phyloP scores from a whole-genome alignment of 2,113 vertebrate genomes.

The Laterallus jamaicensis region DNA sequence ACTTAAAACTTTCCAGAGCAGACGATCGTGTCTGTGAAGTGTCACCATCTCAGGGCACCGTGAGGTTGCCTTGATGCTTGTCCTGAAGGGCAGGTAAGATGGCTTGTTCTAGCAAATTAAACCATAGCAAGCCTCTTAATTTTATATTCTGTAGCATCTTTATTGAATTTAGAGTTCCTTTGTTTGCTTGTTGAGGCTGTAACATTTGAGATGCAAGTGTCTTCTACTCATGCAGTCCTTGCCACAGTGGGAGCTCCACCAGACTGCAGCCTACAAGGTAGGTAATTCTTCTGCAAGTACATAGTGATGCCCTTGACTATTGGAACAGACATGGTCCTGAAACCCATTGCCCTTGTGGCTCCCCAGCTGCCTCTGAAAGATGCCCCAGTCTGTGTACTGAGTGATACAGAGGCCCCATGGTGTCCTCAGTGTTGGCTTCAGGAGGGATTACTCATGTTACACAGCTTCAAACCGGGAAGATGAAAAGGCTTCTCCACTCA shows the following conservation, averaged over 20 bases:
- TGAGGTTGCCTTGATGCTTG: neutral
- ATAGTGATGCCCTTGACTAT: accelerated
- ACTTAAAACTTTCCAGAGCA: neutral
- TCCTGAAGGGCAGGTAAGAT: neutral
- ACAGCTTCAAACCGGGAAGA: neutral
- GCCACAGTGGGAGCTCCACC: neutral
- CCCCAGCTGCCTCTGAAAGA: neutral
- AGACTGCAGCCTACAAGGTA: neutral
- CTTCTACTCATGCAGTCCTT: neutral
- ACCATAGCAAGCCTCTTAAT: neutral
- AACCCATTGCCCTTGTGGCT: neutral
- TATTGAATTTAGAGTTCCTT: neutral
- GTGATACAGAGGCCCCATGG: neutral
- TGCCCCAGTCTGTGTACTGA: neutral
- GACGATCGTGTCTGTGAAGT: neutral
- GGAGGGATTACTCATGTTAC: neutral
- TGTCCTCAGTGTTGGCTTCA: neutral
- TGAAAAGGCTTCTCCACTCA: slow-evolving; percentile 27
- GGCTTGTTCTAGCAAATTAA: neutral
- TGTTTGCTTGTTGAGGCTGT: neutral
- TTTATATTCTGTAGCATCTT: neutral
- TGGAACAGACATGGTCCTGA: neutral
- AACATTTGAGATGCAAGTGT: neutral
- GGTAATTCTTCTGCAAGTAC: neutral
- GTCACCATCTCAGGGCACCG: neutral